A percentile compares a stretch with the other conserved stretches of the same genome.
phyloP scores from a whole-genome alignment of 2,888 invertebrate species.

The Xestobium rufovillosum region DNA sequence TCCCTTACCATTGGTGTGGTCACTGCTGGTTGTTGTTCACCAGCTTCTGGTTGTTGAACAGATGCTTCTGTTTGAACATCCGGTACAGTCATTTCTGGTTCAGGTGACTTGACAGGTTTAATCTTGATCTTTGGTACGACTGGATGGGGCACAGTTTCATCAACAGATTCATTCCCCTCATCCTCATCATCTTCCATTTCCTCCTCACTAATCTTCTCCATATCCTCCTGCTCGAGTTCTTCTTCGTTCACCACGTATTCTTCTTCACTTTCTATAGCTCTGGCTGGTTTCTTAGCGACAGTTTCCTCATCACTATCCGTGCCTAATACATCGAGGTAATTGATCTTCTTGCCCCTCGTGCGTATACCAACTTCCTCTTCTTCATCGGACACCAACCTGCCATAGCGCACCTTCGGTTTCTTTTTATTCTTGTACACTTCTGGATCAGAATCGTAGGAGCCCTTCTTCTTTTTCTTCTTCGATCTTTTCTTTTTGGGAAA shows the following conservation, averaged over 20 bases:
- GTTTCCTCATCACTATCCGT: constrained; percentile 72
- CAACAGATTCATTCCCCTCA: constrained; percentile 7
- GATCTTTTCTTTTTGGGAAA: constrained; percentile 38
- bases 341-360: constrained; percentile 66
- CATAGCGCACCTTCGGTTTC: constrained; percentile 47
- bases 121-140: constrained; percentile 1
- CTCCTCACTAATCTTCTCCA: constrained; percentile 38
- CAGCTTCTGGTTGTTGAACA: too few relatives aligned
- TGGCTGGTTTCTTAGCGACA: too few relatives aligned
- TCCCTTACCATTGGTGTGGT: constrained; percentile 9
- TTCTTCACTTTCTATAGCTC: constrained; percentile 46
- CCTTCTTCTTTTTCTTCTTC: constrained; percentile 45
- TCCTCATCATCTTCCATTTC: constrained; percentile 27
- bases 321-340: constrained; percentile 68
- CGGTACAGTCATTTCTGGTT: not conserved
- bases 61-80: not conserved
- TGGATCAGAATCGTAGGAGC: constrained; percentile 40
- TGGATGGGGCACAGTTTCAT: too few relatives aligned
- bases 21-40: too few relatives aligned
- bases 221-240: constrained; percentile 40
- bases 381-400: constrained; percentile 48
- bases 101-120: not conserved
- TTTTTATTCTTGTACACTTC: constrained; percentile 34
- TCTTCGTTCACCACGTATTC: constrained; percentile 48
- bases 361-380: constrained; percentile 52